These are phyloP conservation scores for Epinotia ramella DNA, from an alignment of 2,888 invertebrate species.

Conservation along the genomic window DNA sequence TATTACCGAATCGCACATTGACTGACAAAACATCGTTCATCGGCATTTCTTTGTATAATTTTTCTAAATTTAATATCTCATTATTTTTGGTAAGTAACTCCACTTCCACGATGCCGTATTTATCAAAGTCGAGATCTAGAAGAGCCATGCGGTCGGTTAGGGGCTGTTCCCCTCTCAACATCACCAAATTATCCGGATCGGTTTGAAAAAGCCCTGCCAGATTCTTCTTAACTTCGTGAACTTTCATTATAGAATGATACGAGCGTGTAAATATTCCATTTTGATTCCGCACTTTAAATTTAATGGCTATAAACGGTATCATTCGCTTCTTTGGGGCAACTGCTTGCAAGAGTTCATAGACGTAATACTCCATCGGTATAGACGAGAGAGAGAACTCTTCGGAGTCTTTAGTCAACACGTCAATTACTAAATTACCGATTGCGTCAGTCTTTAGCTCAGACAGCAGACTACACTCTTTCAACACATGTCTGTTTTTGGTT, in stretches of 20 bases:
- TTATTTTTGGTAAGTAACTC: conserved; percentile 76
- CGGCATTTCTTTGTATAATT: conserved; percentile 75
- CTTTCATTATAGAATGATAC: conserved; percentile 80
- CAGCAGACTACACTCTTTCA: conserved; percentile 71
- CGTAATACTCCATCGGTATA: conserved; percentile 76
- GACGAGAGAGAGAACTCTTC: conserved; percentile 71
- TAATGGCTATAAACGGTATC: conserved; percentile 79
- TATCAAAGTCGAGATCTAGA: conserved; percentile 77
- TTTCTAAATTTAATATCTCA: conserved; percentile 71
- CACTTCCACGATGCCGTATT: conserved; percentile 79
- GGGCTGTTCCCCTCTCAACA: conserved; percentile 77
- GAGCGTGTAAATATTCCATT: conserved; percentile 80
- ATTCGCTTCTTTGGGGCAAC: conserved; percentile 73
- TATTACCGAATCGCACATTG: conserved; percentile 72
- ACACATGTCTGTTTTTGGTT: conserved; percentile 75
- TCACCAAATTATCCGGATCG: conserved; percentile 76
- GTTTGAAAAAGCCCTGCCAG: conserved; percentile 85
- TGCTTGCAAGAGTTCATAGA: conserved; percentile 73
- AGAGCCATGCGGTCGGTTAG: conserved; percentile 76
- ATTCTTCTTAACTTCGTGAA: conserved; percentile 86
- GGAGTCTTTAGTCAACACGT: conserved; percentile 78
- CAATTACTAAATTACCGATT: conserved; percentile 72
- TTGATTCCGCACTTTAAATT: conserved; percentile 75
- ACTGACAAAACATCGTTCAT: conserved; percentile 78
- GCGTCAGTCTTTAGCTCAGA: conserved; percentile 74